phyloP scores from a whole-genome alignment of 2,888 invertebrate species.

The Apamea anceps region DNA sequence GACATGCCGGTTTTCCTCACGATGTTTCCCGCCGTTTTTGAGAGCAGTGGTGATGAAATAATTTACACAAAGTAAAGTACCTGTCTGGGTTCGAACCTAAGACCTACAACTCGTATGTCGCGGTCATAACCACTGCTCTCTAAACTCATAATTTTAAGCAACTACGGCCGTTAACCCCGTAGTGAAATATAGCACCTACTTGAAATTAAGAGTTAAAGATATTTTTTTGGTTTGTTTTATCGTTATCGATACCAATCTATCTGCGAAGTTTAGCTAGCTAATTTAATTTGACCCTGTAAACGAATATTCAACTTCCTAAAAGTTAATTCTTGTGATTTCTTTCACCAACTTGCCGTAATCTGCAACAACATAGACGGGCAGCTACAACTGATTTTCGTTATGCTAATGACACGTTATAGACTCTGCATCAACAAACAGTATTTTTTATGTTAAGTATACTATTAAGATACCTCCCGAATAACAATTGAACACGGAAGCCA shows the following conservation, averaged over 20 bases:
- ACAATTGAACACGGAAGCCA: neutral
- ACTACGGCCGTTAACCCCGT: too few species aligned
- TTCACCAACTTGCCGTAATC: neutral
- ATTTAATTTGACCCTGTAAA: too few species aligned
- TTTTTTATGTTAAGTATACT: constrained; percentile 1
- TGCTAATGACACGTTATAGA: constrained; percentile 6
- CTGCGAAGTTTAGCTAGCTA: neutral
- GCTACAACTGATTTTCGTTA: neutral
- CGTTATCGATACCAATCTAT: neutral
- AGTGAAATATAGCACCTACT: too few species aligned
- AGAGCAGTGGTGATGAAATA: too few species aligned
- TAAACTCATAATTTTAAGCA: too few species aligned
- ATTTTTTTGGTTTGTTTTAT: neutral
- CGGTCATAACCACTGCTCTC: too few species aligned
- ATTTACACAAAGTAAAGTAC: too few species aligned
- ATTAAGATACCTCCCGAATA: neutral
- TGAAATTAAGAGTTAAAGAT: too few species aligned
- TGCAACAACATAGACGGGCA: neutral
- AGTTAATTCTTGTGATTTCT: neutral
- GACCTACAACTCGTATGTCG: too few species aligned
- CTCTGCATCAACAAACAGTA: constrained; percentile 3
- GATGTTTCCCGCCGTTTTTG: too few species aligned
- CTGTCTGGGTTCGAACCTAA: too few species aligned
- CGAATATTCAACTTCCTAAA: neutral
- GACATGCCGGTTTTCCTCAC: too few species aligned